These are phyloP conservation scores for Anguilla megastoma DNA, from an alignment of 2,797 vertebrate genomes.

Conservation along the genomic window DNA sequence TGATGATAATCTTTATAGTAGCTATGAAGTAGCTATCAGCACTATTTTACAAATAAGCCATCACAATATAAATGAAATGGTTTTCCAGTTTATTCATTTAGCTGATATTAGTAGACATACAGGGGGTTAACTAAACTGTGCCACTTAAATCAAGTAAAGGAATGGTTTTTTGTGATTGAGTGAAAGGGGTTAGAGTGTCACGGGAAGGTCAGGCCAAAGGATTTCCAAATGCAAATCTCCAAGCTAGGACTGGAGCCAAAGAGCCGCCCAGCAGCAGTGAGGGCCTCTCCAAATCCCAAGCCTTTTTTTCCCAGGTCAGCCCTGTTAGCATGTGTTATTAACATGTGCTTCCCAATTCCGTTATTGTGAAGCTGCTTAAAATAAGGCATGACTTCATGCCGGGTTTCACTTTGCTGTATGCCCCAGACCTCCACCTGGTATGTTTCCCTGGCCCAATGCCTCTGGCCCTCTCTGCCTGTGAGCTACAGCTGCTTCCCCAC, in stretches of 20 bases:
- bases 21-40: neutral
- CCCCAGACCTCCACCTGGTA: conserved; percentile 27
- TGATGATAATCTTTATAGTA: neutral
- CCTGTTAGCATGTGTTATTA: neutral
- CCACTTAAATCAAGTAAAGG: neutral
- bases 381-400: conserved; percentile 30
- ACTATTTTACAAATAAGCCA: neutral
- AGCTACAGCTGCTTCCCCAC: conserved; percentile 39
- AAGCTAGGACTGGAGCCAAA: conserved; percentile 2
- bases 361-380: conserved; percentile 23
- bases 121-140: conserved; percentile 20
- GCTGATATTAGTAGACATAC: neutral
- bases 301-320: neutral
- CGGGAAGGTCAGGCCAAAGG: neutral
- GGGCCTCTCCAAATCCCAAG: neutral
- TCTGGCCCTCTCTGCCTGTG: conserved; percentile 24
- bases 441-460: conserved; percentile 19
- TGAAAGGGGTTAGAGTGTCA: neutral
- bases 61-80: neutral
- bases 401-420: neutral
- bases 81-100: conserved; percentile 15
- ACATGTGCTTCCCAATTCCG: neutral
- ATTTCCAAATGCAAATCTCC: neutral
- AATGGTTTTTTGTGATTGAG: neutral
- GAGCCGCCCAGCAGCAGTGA: neutral